Base-by-base conservation (phyloP, 2,113 vertebrate species). In the Oplegnathus fasciatus region DNA sequence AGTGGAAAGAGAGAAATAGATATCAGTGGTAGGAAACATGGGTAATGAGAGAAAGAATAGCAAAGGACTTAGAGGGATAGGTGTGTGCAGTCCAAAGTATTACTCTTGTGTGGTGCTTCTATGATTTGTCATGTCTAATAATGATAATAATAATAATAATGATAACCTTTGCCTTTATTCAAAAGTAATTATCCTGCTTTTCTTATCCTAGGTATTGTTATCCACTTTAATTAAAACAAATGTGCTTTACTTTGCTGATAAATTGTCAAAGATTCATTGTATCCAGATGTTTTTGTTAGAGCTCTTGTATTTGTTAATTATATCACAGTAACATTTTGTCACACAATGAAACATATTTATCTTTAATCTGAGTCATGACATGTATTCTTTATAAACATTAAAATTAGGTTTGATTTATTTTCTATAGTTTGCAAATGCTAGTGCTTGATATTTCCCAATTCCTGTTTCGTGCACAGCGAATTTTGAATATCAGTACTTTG, bases 131-230 rank as follows among this genome's bases (percentile, higher is more conserved):
- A 10, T 7, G 9, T 37, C 34, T 37, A 37, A 37, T 37, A 37
- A 37, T 37, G 34, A 37, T 3, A 37, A 37, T 37, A 37, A 37
- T 37, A 37, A 37, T 37, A 37, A 37, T 37, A 37, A 37, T 37
- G 34, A 69, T 79, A 75, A 65, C 28, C 37, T 32, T 40, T 61
- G 18, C 40, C 13, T 81, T 72, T 34, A 48, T 82, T 75, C 5
- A 24, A 26, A 78, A 81, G 32, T 62, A 57, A 76, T 85, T 83
- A 83, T 73, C 54, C n/a, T 18, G 20, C 65, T 64, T 13, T 40
- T 42, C 26, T 20, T 71, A 75, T 83, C 74, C 79, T 40, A 57
- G 2, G 26, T 66, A 15, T 30, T 52, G 62, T 72, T 61, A 66
- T 80, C 62, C 14, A 6, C 66, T 75, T 64, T 9, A 50, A 42